Evolutionary conservation across 2,888 invertebrate genomes (phyloP).

Genomic region (Buathra laborator): DNA sequence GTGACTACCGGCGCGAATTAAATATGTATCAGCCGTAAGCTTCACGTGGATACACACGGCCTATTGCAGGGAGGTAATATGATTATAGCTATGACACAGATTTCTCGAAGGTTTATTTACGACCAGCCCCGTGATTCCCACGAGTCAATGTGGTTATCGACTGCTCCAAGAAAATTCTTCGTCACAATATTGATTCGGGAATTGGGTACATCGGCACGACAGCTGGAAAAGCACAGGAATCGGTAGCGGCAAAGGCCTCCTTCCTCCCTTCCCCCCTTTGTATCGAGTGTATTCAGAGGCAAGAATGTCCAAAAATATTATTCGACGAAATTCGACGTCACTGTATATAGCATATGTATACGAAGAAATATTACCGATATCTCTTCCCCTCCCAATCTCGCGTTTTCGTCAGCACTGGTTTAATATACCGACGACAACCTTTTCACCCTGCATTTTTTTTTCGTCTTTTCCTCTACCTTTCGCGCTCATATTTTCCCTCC

Average conservation of each 20-base stretch:
- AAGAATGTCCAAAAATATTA: constrained; percentile 11
- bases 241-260: not conserved
- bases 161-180: not conserved
- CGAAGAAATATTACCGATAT: constrained; percentile 35
- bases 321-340: constrained; percentile 7
- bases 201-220: not conserved
- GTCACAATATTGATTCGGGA: constrained; percentile 2
- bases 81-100: constrained; percentile 7
- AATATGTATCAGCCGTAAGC: constrained; percentile 36
- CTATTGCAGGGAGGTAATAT: not conserved
- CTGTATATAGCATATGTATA: not conserved
- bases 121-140: not conserved
- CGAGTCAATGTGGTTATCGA: not conserved
- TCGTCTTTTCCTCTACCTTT: not conserved
- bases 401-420: not conserved
- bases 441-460: not conserved
- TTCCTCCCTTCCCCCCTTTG: not conserved
- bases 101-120: constrained; percentile 17
- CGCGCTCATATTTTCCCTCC: constrained; percentile 14
- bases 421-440: constrained; percentile 19
- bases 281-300: constrained; percentile 12
- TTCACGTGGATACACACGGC: constrained; percentile 1
- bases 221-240: not conserved
- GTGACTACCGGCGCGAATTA: constrained; percentile 9
- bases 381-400: not conserved